These are phyloP conservation scores for Hydra vulgaris DNA, from an alignment of 30 jellyfish, hydroid and myxozoan genomes.

Conservation along the genomic window DNA sequence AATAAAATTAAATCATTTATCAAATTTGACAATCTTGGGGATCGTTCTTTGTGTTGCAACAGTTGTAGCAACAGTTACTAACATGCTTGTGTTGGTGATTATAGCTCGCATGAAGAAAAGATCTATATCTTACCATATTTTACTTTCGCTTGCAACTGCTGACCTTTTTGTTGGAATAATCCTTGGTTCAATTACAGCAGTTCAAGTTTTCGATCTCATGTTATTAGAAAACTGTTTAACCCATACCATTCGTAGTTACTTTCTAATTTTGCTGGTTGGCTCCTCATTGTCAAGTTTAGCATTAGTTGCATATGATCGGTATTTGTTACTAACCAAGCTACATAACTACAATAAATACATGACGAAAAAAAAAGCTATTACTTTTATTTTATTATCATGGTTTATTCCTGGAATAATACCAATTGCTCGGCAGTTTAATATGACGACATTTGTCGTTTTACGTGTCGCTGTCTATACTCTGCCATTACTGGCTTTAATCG, in stretches of 20 bases:
- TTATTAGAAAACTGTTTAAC: not conserved
- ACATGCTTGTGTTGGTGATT: not conserved
- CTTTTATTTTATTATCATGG: slow-evolving; percentile 1
- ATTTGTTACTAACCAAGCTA: slow-evolving; percentile 4
- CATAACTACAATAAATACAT: not conserved
- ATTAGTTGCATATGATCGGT: slow-evolving; percentile 2
- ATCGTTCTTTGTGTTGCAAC: slow-evolving; percentile 1
- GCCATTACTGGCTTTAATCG: not conserved
- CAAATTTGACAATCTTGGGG: not conserved
- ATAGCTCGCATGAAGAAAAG: not conserved
- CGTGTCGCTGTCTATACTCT: not conserved
- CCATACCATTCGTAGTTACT: not conserved
- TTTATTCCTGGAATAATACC: slow-evolving; percentile 9
- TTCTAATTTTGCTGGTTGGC: not conserved
- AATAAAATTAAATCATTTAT: not conserved
- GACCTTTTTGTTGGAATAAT: not conserved
- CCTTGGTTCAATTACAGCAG: not conserved
- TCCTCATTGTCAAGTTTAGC: slow-evolving; percentile 4
- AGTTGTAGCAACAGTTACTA: not conserved
- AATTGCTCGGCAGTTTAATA: not conserved
- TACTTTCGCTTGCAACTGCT: slow-evolving; percentile 6
- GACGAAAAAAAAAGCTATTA: not conserved
- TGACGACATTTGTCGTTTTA: not conserved
- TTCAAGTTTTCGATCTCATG: not conserved
- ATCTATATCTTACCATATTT: slow-evolving; percentile 1